Conservation (phyloP, 37 sponge, comb jelly and placozoan genomes). For the Tethya wilhelma region DNA sequence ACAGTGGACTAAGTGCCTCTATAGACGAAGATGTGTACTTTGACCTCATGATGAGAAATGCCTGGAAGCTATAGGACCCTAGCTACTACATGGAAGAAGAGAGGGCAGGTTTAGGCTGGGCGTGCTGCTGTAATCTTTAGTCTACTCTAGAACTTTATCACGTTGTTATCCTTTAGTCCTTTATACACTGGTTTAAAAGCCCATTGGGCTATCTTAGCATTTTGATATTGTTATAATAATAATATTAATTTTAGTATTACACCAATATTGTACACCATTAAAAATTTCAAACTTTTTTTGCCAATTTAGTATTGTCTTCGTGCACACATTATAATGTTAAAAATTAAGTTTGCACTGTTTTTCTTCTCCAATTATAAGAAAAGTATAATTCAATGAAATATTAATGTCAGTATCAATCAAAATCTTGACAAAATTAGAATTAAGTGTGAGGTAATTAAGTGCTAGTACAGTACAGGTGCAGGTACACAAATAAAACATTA, state of each 20-base stretch:
- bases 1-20: constrained; percentile 95
- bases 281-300: too few relatives aligned
- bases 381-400: too few relatives aligned
- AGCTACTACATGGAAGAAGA: background rate
- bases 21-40: constrained; percentile 96
- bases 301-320: background rate
- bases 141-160: background rate
- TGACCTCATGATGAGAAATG: constrained; percentile 97
- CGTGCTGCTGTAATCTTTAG: background rate
- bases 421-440: too few relatives aligned
- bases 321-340: too few relatives aligned
- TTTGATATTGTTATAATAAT: background rate
- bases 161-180: background rate
- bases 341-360: too few relatives aligned
- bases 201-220: background rate
- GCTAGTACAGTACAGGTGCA: too few relatives aligned
- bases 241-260: background rate
- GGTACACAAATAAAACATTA: too few relatives aligned
- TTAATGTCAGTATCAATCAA: too few relatives aligned
- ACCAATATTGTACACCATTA: background rate
- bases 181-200: background rate
- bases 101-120: background rate
- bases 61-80: constrained; percentile 84
- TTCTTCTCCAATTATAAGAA: too few relatives aligned
- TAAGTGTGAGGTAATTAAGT: too few relatives aligned